Evolutionary conservation across 2,797 vertebrate species (phyloP).

Genomic region (Rhodeus uyekii): DNA sequence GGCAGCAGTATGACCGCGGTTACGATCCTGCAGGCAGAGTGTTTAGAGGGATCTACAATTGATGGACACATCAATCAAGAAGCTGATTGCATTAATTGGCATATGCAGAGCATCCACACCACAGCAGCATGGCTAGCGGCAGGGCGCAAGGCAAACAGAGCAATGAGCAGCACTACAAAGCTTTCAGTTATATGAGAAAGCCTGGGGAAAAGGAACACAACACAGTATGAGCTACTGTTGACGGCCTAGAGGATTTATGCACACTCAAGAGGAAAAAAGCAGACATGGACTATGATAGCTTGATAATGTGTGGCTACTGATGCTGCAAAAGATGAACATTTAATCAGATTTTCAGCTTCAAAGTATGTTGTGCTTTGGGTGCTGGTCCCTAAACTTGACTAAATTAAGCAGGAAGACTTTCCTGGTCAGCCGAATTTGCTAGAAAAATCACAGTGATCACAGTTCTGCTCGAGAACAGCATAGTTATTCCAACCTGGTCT

Average conservation of each 20-base stretch:
- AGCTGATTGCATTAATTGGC: conserved; percentile 47
- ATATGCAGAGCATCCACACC: conserved; percentile 36
- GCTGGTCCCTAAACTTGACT: not conserved
- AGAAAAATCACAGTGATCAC: not conserved
- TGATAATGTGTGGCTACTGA: not conserved
- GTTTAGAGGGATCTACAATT: conserved; percentile 9
- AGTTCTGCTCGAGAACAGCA: not conserved
- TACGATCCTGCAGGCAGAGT: conserved; percentile 16
- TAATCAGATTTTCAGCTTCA: not conserved
- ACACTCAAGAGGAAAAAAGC: not conserved
- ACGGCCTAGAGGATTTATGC: conserved; percentile 21
- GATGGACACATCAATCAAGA: conserved; percentile 41
- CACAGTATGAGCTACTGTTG: conserved; percentile 22
- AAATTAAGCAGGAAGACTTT: not conserved
- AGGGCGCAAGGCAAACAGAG: conserved; percentile 1
- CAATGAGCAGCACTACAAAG: conserved; percentile 13
- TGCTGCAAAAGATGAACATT: not conserved
- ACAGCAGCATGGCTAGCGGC: conserved; percentile 24
- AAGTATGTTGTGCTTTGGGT: not conserved
- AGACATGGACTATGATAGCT: not conserved
- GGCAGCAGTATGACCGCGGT: not conserved
- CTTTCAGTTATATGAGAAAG: conserved; percentile 35
- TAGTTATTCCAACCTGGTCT: not conserved
- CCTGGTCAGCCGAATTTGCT: not conserved
- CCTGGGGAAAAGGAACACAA: conserved; percentile 29